These are phyloP conservation scores for Acanthoscelides obtectus DNA, from an alignment of 2,888 invertebrate species.

Conservation along the genomic window DNA sequence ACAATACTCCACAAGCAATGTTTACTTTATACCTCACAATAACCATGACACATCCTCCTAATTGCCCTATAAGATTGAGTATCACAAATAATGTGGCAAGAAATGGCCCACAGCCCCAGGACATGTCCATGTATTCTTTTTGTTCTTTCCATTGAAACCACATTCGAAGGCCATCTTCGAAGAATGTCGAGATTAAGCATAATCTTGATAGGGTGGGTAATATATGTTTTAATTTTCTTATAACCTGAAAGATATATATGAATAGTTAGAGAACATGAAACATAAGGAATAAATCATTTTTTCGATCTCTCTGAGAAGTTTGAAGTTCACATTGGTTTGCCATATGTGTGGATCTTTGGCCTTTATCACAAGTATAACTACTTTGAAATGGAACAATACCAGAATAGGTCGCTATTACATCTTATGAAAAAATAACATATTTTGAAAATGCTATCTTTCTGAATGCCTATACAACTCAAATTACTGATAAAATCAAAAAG, in stretches of 20 bases:
- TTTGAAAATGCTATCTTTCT: not conserved
- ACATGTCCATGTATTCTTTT: constrained; percentile 94
- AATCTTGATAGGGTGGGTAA: constrained; percentile 93
- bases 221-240: constrained; percentile 86
- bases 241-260: constrained; percentile 61
- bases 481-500: constrained; percentile 14
- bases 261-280: not conserved
- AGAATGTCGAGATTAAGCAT: constrained; percentile 96
- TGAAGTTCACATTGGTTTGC: not conserved
- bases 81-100: constrained; percentile 93
- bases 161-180: constrained; percentile 99
- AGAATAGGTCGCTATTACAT: too few relatives aligned
- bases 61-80: constrained; percentile 90
- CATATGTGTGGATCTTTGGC: not conserved
- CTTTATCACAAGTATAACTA: not conserved
- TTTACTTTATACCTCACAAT: constrained; percentile 86
- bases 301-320: not conserved
- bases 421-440: not conserved
- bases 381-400: not conserved
- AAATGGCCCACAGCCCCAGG: constrained; percentile 94
- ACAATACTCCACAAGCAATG: constrained; percentile 86
- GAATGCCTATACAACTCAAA: not conserved
- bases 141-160: constrained; percentile 99
- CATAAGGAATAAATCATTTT: not conserved
- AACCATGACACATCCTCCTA: constrained; percentile 96